Base-by-base conservation (phyloP, 2,113 vertebrate species). In the Miniopterus natalensis region DNA sequence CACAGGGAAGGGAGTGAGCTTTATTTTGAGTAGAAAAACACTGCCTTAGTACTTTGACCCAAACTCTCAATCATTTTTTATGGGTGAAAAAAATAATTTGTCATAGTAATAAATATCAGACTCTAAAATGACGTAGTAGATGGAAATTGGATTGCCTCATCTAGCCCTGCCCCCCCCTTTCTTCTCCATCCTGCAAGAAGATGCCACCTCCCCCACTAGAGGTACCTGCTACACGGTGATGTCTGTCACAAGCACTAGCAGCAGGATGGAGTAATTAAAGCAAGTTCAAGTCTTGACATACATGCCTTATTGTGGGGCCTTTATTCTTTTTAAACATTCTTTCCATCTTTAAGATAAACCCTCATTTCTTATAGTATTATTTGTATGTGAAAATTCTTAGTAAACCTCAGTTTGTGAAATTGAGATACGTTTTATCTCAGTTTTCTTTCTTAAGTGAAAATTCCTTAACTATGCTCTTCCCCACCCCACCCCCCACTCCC, bases 1-100 rank as follows among this genome's bases (percentile, higher is more conserved):
- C 45, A 95, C 14, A 74, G 57, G 25, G 89, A 94, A 96, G 84
- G 61, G 40, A 68, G 27, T 25, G 27, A 90, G 45, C 36, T 63
- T 18, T 17, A 42, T 93, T 97, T 95, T 95, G 31, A 94, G 71
- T 91, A 96, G 53, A 83, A 93, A 4, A 98, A 11, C 85, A 94
- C 88, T 42, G 13, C 8, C 73, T 79, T 95, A 87, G 94, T 96
- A 91, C 59, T 80, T 21, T 88, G 36, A 95, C 42, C 49, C 59
- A 96, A 96, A 97, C 8, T 18, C 63, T 78, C 78, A 45, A 45
- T 79, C 89, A 97, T 23, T 95, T 81, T 57, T 73, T 66, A 73
- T 71, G 68, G 7, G 57, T 92, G 45, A 61, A 96, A 92, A 84
- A 75, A 94, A 90, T 23, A 95, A 96, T 92, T 94, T 86, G 17